Conservation (phyloP, 35 echinoderm and acorn worm genomes). For the Antedon bifida region DNA sequence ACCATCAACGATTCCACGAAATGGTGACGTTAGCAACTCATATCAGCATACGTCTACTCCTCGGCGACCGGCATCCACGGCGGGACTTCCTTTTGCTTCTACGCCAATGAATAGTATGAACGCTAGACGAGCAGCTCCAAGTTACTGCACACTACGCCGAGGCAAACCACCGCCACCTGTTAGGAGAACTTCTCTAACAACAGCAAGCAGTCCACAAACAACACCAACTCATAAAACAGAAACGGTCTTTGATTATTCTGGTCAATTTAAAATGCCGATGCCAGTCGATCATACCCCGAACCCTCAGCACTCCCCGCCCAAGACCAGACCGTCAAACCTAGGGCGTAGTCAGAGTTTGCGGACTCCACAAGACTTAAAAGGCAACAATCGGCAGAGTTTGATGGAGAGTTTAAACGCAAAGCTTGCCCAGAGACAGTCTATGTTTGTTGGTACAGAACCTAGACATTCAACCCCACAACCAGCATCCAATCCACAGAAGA, state of each 20-base stretch:
- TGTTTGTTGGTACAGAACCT: background rate
- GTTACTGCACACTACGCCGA: constrained; percentile 44
- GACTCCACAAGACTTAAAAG: constrained; percentile 26
- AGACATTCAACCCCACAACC: background rate
- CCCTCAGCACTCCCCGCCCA: background rate
- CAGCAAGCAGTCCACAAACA: background rate
- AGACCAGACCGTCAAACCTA: constrained; percentile 19
- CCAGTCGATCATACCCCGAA: background rate
- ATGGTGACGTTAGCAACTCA: constrained; percentile 7
- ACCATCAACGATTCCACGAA: constrained; percentile 13
- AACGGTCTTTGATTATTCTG: constrained; percentile 21
- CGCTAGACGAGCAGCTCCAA: background rate
- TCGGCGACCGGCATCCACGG: background rate
- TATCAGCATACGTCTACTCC: constrained; percentile 8
- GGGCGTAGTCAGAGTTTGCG: constrained; percentile 48
- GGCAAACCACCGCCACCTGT: constrained; percentile 66
- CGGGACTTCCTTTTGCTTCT: background rate
- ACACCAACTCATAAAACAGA: background rate
- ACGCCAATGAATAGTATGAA: background rate
- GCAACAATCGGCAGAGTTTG: constrained; percentile 17
- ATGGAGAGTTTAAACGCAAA: constrained; percentile 78
- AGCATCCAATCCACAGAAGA: background rate
- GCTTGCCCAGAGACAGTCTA: constrained; percentile 32
- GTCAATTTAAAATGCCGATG: constrained; percentile 46
- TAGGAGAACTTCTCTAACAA: constrained; percentile 14